A percentile compares a stretch with the other conserved stretches of the same genome.
Evolutionary conservation across 2,888 invertebrate species (phyloP).

Genomic region (Cyclophora punctaria): DNA sequence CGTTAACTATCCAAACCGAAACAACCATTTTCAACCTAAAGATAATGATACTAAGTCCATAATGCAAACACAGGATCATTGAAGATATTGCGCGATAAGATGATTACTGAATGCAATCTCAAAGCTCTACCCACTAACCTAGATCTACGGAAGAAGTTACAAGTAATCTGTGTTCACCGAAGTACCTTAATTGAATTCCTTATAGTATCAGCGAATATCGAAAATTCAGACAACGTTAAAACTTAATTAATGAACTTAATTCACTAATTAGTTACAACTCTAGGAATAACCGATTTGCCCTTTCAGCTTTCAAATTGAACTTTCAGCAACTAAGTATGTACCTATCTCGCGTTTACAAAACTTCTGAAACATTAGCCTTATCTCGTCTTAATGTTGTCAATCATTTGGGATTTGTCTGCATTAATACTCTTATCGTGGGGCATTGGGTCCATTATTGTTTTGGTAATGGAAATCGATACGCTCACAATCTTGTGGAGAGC

Average conservation of each 20-base stretch:
- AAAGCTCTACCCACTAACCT: slow-evolving; percentile 5
- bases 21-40: slow-evolving; percentile 17
- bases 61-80: neutral
- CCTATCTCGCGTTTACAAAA: too few species aligned
- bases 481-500: slow-evolving; percentile 39
- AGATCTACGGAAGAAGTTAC: slow-evolving; percentile 3
- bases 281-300: too few species aligned
- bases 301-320: too few species aligned
- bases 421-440: slow-evolving; percentile 30
- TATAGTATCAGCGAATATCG: too few species aligned
- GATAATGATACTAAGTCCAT: slow-evolving; percentile 2
- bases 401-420: slow-evolving; percentile 22
- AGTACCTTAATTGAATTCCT: neutral
- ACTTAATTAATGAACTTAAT: too few species aligned
- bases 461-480: slow-evolving; percentile 55
- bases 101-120: slow-evolving; percentile 13
- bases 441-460: slow-evolving; percentile 45
- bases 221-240: too few species aligned
- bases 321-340: too few species aligned
- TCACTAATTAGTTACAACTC: too few species aligned
- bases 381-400: slow-evolving; percentile 9
- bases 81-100: slow-evolving; percentile 7
- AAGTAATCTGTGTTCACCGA: slow-evolving; percentile 3
- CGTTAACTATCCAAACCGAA: slow-evolving; percentile 8
- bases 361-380: slow-evolving; percentile 9